phyloP scores from a whole-genome alignment of 2,113 vertebrate genomes.

The Cyphomyrus plagiostoma region DNA sequence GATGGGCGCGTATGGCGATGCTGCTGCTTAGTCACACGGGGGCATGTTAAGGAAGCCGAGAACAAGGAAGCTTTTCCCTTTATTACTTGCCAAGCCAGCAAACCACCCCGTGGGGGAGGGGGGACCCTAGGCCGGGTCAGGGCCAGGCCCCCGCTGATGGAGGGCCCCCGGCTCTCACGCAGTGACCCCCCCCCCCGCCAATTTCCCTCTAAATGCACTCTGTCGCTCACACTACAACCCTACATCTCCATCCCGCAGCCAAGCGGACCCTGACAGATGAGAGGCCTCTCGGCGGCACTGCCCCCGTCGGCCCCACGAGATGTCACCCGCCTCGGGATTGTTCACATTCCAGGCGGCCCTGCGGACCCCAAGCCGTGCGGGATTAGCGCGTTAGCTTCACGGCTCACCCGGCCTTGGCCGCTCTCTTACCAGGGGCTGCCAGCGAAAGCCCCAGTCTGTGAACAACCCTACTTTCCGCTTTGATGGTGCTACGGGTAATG shows the following conservation, averaged over 20 bases:
- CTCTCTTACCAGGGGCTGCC: background rate
- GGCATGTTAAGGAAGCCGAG: slow-evolving; percentile 31
- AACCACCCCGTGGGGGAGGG: slow-evolving; percentile 19
- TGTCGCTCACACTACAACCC: background rate
- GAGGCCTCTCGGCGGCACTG: background rate
- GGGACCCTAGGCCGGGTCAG: background rate
- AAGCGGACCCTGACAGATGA: background rate
- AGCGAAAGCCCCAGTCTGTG: background rate
- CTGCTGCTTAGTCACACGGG: background rate
- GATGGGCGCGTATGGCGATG: background rate
- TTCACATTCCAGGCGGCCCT: background rate
- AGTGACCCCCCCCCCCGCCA: background rate
- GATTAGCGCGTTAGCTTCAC: background rate
- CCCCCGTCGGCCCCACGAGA: background rate
- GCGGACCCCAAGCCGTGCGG: background rate
- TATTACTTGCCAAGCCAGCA: slow-evolving; percentile 39
- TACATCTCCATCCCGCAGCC: background rate
- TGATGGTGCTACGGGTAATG: background rate
- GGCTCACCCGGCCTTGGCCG: background rate
- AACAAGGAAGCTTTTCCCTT: slow-evolving; percentile 41
- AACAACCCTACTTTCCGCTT: background rate
- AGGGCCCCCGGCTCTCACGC: background rate
- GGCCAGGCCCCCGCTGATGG: slow-evolving; percentile 14
- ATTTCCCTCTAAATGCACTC: background rate
- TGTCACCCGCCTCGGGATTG: background rate